Evolutionary conservation across 2,888 invertebrate species (phyloP).

Genomic region (Polydrusus cervinus): DNA sequence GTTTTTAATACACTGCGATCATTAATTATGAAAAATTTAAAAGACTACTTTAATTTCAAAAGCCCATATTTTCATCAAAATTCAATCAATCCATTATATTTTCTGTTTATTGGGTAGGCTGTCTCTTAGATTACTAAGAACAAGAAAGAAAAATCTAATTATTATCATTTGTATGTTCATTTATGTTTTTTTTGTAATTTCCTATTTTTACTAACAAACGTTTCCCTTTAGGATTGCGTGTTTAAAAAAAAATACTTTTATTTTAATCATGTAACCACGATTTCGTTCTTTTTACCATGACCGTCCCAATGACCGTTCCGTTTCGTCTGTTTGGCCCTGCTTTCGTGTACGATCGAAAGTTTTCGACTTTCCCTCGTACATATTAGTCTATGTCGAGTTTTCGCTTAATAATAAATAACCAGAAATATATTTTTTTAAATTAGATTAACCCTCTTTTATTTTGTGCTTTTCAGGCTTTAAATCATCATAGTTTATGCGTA

Average conservation of each 20-base stretch:
- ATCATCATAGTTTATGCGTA: conserved; percentile 25
- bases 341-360: conserved; percentile 45
- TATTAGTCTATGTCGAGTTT: conserved; percentile 45
- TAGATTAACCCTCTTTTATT: conserved; percentile 28
- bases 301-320: conserved; percentile 57
- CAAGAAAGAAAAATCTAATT: too few relatives aligned
- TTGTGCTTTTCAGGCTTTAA: conserved; percentile 50
- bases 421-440: background rate
- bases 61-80: too few relatives aligned
- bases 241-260: background rate
- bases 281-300: background rate
- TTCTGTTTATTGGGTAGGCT: too few relatives aligned
- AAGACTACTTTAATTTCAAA: too few relatives aligned
- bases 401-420: conserved; percentile 35
- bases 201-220: too few relatives aligned
- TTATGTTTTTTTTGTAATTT: too few relatives aligned
- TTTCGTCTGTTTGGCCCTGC: conserved; percentile 60
- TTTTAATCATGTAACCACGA: conserved; percentile 1
- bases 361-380: conserved; percentile 45
- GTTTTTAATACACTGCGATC: too few relatives aligned
- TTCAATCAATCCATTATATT: too few relatives aligned
- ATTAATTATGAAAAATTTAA: too few relatives aligned
- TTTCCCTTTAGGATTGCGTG: too few relatives aligned
- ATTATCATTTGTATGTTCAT: too few relatives aligned
- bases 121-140: too few relatives aligned